phyloP scores from a whole-genome alignment of 2,888 invertebrate species.

The Epiblema foenella region DNA sequence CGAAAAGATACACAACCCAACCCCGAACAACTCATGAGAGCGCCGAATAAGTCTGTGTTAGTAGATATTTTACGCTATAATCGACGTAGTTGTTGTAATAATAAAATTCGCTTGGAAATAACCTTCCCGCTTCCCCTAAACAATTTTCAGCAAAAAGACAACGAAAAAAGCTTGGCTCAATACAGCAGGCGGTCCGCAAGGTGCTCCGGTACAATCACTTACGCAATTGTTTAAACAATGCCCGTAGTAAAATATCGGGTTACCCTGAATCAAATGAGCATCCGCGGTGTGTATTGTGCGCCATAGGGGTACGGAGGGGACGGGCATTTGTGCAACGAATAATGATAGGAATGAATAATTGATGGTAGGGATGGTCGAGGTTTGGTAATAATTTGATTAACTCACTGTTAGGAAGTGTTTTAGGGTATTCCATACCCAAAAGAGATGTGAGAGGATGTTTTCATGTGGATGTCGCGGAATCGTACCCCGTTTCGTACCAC shows the following conservation, averaged over 20 bases:
- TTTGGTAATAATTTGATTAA: slow-evolving; percentile 24
- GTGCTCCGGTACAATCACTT: slow-evolving; percentile 80
- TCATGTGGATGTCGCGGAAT: no score
- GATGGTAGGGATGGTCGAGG: slow-evolving; percentile 2
- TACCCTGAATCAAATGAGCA: slow-evolving; percentile 72
- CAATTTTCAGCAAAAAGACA: slow-evolving; percentile 5
- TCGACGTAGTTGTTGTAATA: no score
- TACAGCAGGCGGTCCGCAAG: slow-evolving; percentile 61
- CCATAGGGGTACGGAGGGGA: slow-evolving; percentile 53
- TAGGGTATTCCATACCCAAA: neutral
- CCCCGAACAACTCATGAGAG: no score
- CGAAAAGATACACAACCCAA: no score
- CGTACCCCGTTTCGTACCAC: no score
- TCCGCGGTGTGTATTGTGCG: slow-evolving; percentile 60
- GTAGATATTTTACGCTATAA: no score
- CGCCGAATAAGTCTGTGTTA: no score
- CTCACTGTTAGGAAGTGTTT: neutral
- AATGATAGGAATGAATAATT: slow-evolving; percentile 36
- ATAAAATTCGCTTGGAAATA: neutral
- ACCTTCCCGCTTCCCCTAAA: neutral
- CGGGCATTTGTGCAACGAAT: slow-evolving; percentile 35
- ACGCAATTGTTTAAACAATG: slow-evolving; percentile 84
- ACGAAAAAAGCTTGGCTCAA: slow-evolving; percentile 47
- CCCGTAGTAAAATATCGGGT: slow-evolving; percentile 80
- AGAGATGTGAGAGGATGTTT: no score